Conservation (phyloP, 2,797 vertebrate genomes). For the Melanotaenia parkinsoni region DNA sequence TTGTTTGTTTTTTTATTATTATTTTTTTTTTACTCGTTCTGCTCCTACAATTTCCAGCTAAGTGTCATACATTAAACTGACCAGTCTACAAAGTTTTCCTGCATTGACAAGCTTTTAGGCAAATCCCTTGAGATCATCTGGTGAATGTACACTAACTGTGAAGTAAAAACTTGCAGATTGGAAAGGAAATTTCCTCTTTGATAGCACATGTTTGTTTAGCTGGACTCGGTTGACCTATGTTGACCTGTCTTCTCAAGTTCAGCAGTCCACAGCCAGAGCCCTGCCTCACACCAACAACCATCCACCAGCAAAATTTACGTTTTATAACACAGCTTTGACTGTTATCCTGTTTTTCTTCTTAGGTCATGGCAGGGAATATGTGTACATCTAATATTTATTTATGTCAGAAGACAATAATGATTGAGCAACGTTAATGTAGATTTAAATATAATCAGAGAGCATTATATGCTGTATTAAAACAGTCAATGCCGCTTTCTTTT, state of each 20-base stretch:
- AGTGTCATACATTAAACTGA: conserved; percentile 1
- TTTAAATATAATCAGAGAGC: neutral
- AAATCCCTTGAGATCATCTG: conserved; percentile 65
- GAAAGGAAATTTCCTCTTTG: conserved; percentile 82
- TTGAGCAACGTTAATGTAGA: neutral
- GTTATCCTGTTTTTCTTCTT: neutral
- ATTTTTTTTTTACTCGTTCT: neutral
- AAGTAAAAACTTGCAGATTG: conserved; percentile 72
- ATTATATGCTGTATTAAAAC: neutral
- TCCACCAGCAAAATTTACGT: conserved; percentile 39
- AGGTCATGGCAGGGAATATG: neutral
- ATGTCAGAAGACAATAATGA: neutral
- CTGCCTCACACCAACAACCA: conserved; percentile 54
- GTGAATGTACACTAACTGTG: conserved; percentile 68
- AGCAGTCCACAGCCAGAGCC: conserved; percentile 59
- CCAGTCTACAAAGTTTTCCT: conserved; percentile 23
- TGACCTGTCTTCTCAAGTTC: conserved; percentile 70
- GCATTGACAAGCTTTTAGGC: conserved; percentile 28
- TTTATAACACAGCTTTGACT: conserved; percentile 14
- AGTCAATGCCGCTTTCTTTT: neutral
- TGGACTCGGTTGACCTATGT: conserved; percentile 76
- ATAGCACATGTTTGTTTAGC: conserved; percentile 81
- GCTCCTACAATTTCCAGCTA: neutral
- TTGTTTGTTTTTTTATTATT: neutral
- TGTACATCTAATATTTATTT: neutral